phyloP scores from a whole-genome alignment of 1,140 invertebrate species.

The Ostrea denselamellosa region DNA sequence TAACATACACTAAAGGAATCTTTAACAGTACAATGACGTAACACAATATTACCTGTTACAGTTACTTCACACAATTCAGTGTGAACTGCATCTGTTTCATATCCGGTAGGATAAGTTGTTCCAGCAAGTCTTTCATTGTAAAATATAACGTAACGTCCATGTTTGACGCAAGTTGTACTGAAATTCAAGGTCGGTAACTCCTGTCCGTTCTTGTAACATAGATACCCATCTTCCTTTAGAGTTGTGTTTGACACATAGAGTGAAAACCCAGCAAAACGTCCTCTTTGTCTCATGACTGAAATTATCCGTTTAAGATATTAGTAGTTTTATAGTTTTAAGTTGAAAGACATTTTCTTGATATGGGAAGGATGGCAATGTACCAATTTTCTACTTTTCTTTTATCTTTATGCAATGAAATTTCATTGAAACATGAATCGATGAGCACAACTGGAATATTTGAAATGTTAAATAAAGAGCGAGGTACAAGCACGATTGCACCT shows the following conservation, averaged over 20 bases:
- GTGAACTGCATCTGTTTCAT: neutral
- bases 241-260: neutral
- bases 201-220: neutral
- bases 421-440: too few relatives aligned
- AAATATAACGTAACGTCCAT: neutral
- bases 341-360: too few relatives aligned
- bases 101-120: neutral
- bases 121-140: neutral
- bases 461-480: too few relatives aligned
- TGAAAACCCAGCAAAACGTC: neutral
- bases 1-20: too few relatives aligned
- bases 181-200: neutral
- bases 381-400: too few relatives aligned
- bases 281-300: neutral
- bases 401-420: too few relatives aligned
- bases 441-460: too few relatives aligned
- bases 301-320: too few relatives aligned
- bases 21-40: too few relatives aligned
- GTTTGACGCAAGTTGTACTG: neutral
- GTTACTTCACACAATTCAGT: neutral
- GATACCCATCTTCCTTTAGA: neutral
- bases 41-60: neutral
- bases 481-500: too few relatives aligned
- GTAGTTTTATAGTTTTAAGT: too few relatives aligned
- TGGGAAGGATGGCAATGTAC: too few relatives aligned